These are phyloP conservation scores for Syrphus vitripennis DNA, from an alignment of 2,888 invertebrate genomes.

Conservation along the genomic window DNA sequence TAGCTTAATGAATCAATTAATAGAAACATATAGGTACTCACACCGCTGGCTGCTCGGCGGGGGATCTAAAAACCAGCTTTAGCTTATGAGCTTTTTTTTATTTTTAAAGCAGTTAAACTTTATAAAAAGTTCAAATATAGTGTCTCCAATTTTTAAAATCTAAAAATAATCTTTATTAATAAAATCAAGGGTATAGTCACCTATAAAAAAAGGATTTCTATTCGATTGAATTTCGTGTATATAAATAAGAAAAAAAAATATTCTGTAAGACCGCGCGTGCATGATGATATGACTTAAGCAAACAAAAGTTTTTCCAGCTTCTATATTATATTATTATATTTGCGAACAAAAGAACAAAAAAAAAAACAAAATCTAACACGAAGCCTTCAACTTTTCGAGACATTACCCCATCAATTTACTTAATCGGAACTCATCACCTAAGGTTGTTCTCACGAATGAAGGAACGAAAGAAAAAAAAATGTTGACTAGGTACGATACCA, in stretches of 20 bases:
- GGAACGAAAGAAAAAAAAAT: background rate
- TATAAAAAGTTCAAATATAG: background rate
- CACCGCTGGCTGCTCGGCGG: background rate
- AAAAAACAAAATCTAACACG: too few species aligned
- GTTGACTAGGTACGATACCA: background rate
- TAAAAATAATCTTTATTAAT: background rate
- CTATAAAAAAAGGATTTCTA: background rate
- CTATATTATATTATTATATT: background rate
- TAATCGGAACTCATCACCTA: constrained; percentile 25
- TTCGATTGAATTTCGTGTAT: background rate
- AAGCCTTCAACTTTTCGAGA: constrained; percentile 2
- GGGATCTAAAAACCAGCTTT: constrained; percentile 8
- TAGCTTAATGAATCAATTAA: constrained; percentile 57
- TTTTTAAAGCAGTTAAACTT: background rate
- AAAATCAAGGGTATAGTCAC: background rate
- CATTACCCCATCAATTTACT: constrained; percentile 27
- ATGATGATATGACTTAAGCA: background rate
- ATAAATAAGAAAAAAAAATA: background rate
- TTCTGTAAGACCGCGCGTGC: background rate
- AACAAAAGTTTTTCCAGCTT: background rate
- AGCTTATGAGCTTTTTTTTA: constrained; percentile 5
- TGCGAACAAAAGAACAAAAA: background rate
- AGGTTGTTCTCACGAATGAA: constrained; percentile 33
- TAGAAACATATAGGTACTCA: constrained; percentile 12
- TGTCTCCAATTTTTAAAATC: background rate